These are phyloP conservation scores for Lapara coniferarum DNA, from an alignment of 2,888 invertebrate genomes.

Conservation along the genomic window DNA sequence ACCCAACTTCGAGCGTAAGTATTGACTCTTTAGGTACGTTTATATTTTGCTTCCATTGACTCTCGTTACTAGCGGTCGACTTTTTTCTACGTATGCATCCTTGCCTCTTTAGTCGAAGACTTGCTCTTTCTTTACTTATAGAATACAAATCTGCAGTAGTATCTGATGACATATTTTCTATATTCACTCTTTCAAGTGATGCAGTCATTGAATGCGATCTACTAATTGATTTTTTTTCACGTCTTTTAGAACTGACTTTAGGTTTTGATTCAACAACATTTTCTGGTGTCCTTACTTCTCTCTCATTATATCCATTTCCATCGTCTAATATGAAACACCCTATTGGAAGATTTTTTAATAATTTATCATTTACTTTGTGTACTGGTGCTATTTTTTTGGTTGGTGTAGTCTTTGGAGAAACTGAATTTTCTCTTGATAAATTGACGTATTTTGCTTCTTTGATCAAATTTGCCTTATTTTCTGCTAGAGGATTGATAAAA, in stretches of 20 bases:
- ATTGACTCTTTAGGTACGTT: slow-evolving; percentile 57
- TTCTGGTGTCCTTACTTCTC: slow-evolving; percentile 79
- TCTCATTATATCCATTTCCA: slow-evolving; percentile 76
- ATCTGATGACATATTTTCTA: slow-evolving; percentile 59
- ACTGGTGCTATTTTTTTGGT: slow-evolving; percentile 64
- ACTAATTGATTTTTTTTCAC: slow-evolving; percentile 46
- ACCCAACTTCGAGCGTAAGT: slow-evolving; percentile 71
- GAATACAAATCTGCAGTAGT: slow-evolving; percentile 72
- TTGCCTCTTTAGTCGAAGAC: slow-evolving; percentile 79
- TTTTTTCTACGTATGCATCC: slow-evolving; percentile 83
- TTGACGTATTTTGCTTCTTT: slow-evolving; percentile 76
- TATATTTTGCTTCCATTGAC: slow-evolving; percentile 58
- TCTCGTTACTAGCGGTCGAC: slow-evolving; percentile 73
- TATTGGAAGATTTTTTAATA: slow-evolving; percentile 73
- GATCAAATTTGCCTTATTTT: slow-evolving; percentile 71
- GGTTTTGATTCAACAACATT: slow-evolving; percentile 47
- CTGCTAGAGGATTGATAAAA: slow-evolving; percentile 72
- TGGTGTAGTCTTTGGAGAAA: slow-evolving; percentile 71
- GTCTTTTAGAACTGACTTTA: slow-evolving; percentile 40
- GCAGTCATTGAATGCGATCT: slow-evolving; percentile 73
- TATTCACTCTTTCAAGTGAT: slow-evolving; percentile 51
- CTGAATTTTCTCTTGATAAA: slow-evolving; percentile 73
- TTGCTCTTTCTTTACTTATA: slow-evolving; percentile 55
- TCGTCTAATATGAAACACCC: slow-evolving; percentile 78
- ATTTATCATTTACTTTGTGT: slow-evolving; percentile 66